Base-by-base conservation (phyloP, 2,888 invertebrate genomes). In the Vesta saturnalis region DNA sequence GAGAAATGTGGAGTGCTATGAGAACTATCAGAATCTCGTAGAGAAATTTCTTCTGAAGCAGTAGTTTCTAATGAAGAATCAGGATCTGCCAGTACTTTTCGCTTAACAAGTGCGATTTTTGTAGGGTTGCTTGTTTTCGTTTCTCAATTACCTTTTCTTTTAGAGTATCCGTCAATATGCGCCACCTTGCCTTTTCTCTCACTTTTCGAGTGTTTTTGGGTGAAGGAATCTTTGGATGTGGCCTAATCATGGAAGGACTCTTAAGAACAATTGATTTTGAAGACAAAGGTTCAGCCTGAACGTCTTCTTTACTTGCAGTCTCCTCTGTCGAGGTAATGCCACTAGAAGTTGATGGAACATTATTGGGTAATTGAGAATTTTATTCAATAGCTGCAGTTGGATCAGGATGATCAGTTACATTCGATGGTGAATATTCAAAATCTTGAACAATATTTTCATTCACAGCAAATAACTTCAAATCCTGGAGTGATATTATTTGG, bases 351-450 rank as follows among this genome's bases (percentile, higher is more conserved):
- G n/a, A n/a, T n/a, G n/a, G n/a, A n/a, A n/a, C n/a, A n/a, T n/a
- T n/a, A n/a, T n/a, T n/a, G n/a, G 23, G 23, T 23, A 23, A 23
- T 23, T 10, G 3, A 43, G 43, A 43, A 43, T 43, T 12, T 6
- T 43, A 6, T 43, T 43, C 10, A 43, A 12, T 12, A 12, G 2
- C 10, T 43, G 43, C 10, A 12, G 5, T 6, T 3, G 43, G 43
- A 3, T 43, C 43, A 43, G 43, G 43, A 43, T 15, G 52, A 52
- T 52, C 12, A 10, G 52, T 52, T 19, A 52, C 52, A 52, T 52
- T 6, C 8, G 52, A 16, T 5, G 52, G 21, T 6, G 21, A 2
- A 52, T 10, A 52, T 2, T 52, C 52, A 15, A 3, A 16, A 19
- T 52, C 52, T 16, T 21, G 4, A 52, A 52, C 4, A 4, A 16